Percentiles rank a stretch among this genome's conserved stretches.
phyloP scores from a whole-genome alignment of 2,888 invertebrate species.

The Coleophora deauratella region DNA sequence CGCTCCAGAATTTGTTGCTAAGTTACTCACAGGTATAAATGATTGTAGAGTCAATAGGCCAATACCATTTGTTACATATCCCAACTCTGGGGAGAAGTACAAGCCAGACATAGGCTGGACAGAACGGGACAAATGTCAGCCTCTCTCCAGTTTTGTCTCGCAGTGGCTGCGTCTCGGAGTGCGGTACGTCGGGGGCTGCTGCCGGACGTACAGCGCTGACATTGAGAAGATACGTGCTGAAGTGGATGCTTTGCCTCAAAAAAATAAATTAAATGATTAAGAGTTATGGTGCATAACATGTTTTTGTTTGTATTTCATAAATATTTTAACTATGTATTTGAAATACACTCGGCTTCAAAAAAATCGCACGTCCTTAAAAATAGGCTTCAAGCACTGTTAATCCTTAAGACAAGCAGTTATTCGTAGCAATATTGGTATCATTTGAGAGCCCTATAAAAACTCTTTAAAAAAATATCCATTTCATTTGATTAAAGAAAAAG shows the following conservation, averaged over 20 bases:
- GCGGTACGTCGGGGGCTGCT: constrained; percentile 91
- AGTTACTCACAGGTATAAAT: constrained; percentile 45
- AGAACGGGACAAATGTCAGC: constrained; percentile 76
- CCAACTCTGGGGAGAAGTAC: constrained; percentile 91
- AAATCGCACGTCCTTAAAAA: too few relatives aligned
- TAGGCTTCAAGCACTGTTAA: too few relatives aligned
- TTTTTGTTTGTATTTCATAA: too few relatives aligned
- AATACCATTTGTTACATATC: constrained; percentile 89
- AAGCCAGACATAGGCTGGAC: constrained; percentile 77
- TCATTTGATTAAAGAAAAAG: too few relatives aligned
- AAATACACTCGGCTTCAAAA: too few relatives aligned
- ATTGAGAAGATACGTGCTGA: constrained; percentile 74
- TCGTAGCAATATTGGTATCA: too few relatives aligned
- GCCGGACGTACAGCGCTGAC: constrained; percentile 86
- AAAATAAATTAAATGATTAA: constrained; percentile 9
- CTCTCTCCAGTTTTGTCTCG: constrained; percentile 78
- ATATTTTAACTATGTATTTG: too few relatives aligned
- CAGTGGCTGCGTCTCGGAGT: constrained; percentile 88
- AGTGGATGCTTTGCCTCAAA: constrained; percentile 32
- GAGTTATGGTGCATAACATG: too few relatives aligned
- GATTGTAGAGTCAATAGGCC: constrained; percentile 26
- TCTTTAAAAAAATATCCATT: too few relatives aligned
- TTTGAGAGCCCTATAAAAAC: too few relatives aligned
- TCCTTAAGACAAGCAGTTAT: too few relatives aligned
- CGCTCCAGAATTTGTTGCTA: constrained; percentile 44